Evolutionary conservation across 2,113 vertebrate genomes (phyloP).

Genomic region (Tor tambroides): DNA sequence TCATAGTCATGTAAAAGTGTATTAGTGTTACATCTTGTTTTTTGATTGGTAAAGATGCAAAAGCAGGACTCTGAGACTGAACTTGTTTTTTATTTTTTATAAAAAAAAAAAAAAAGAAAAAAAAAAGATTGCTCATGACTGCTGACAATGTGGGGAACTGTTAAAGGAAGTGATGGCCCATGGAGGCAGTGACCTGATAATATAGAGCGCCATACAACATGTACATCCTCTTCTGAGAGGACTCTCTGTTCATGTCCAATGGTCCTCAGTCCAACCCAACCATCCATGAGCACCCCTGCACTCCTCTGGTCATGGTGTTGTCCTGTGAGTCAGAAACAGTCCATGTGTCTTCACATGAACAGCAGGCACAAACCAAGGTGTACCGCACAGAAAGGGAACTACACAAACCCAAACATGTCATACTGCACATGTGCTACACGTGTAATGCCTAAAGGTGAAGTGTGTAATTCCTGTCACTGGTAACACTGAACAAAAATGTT

Average conservation of each 20-base stretch:
- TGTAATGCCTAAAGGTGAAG: conserved; percentile 22
- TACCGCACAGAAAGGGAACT: conserved; percentile 29
- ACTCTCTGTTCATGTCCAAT: conserved; percentile 57
- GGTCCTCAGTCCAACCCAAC: conserved; percentile 59
- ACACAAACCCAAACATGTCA: conserved; percentile 10
- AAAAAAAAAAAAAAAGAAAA: not conserved
- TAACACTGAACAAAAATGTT: not conserved
- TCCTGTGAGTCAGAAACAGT: conserved; percentile 56
- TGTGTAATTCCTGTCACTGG: conserved; percentile 1
- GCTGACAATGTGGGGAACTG: not conserved
- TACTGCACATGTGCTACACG: not conserved
- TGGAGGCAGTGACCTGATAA: conserved; percentile 11
- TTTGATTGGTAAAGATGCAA: not conserved
- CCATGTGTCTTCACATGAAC: conserved; percentile 54
- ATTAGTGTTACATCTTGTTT: conserved; percentile 5
- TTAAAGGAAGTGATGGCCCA: conserved; percentile 21
- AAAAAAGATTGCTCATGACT: not conserved
- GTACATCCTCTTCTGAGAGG: conserved; percentile 44
- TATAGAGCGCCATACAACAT: conserved; percentile 37
- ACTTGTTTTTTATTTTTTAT: not conserved
- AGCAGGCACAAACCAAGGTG: conserved; percentile 59
- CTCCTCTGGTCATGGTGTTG: conserved; percentile 65
- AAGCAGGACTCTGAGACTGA: not conserved
- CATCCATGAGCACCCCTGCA: conserved; percentile 63
- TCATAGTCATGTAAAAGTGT: not conserved